Base-by-base conservation (phyloP, 1,140 invertebrate species). In the Chymomyza costata region DNA sequence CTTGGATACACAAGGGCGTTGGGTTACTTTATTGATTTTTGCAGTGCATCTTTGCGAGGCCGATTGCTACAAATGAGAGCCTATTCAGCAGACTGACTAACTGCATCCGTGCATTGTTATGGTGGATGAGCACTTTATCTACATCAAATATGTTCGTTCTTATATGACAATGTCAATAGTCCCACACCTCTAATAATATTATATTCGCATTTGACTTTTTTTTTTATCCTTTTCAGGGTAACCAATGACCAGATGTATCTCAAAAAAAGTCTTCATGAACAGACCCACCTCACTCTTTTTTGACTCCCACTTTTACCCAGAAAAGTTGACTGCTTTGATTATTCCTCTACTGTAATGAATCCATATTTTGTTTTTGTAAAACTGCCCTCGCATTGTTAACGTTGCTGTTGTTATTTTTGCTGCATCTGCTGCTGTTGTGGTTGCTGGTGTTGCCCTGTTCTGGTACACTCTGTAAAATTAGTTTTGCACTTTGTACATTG, bases 401-500 rank as follows among this genome's bases (percentile, higher is more conserved):
- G 35, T 11, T 43, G 14, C n/a, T 50, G 40, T 21, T 50, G 40
- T 30, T 57, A 25, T n/a, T 47, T 41, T 13, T 47, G 46, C 17
- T 51, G 43, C 10, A 41, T 34, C 10, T 70, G 39, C 19, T 50
- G 41, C 40, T 52, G 46, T 32, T 53, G 35, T 10, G 31, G 40
- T 8, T 56, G 41, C 17, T 51, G 41, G 14, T 51, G 53, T 34
- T 57, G 53, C 46, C 5, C 3, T 34, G 31, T 34, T 34, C 40
- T 58, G 52, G 45, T 80, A 66, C 74, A 80, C 73, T 80, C 74
- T 81, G 73, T 68, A 68, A 80, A 80, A 80, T 80, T 80, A 80
- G 73, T 80, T 80, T 80, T 81, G 73, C 73, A 80, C 74, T 80
- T 80, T 80, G 73, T 80, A 80, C 73, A 80, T 80, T 80, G 73